Evolutionary conservation across 2,797 vertebrate genomes (phyloP), one percentile per base, ranked within the genome.

Genomic region (Siniperca undulata): DNA sequence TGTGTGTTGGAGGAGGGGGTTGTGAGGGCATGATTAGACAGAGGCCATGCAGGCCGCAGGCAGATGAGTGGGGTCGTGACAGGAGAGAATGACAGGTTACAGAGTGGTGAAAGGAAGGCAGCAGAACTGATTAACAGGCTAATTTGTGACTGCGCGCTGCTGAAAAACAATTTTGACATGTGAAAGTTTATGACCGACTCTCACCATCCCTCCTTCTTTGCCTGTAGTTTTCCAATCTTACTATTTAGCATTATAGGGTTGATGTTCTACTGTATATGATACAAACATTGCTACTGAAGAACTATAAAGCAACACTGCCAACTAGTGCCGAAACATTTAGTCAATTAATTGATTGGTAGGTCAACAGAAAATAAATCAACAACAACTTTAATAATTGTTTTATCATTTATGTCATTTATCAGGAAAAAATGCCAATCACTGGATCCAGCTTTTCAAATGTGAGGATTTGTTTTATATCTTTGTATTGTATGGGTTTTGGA

Each of bases 41-140:
- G 88, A 79, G 80, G 82, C 86, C 50, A 36, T 58, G 81, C 76
- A 84, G 77, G 81, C 88, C 34, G 70, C 84, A 85, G 83, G 85
- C 89, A 85, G 90, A 94, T 91, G 88, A 91, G 82, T 83, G 83
- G 89, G 92, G 91, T 93, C 84, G 44, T 92, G 90, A 91, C 91
- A 90, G 88, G 75, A 80, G 89, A 91, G 89, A 86, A 93, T 92
- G 92, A 91, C 82, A 91, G 88, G 89, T 92, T 91, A 80, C 72
- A 27, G 78, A 74, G 78, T 89, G 88, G 91, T 92, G 90, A 92
- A 93, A 91, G 89, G 87, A 93, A 83, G 81, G 69, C 85, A 89
- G 86, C 65, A 27, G 88, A 88, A 90, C 82, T 11, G 74, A 90
- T 92, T 91, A 92, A 88, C 65, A 75, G 48, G 77, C 87, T 92